Evolutionary conservation across 2,888 invertebrate genomes (phyloP).

Genomic region (Timema cristinae): DNA sequence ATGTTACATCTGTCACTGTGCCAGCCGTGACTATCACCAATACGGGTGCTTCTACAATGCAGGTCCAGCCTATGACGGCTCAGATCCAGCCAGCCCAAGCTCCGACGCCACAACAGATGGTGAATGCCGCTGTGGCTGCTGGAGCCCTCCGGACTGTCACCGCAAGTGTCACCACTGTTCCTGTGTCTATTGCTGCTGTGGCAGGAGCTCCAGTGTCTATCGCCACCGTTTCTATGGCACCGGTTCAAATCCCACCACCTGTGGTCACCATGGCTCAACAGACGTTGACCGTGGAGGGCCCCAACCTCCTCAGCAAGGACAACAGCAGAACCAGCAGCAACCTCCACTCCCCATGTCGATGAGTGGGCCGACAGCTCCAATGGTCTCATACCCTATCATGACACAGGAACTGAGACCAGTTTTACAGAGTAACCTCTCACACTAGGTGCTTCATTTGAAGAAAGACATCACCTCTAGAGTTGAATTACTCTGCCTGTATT

Average conservation of each 20-base stretch:
- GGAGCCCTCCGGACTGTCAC: constrained; percentile 53
- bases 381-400: constrained; percentile 64
- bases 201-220: constrained; percentile 56
- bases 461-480: too few relatives aligned
- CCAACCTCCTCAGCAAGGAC: constrained; percentile 40
- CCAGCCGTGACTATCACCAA: constrained; percentile 58
- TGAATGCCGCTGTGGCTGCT: constrained; percentile 44
- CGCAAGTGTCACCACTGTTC: constrained; percentile 57
- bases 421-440: constrained; percentile 36
- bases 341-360: constrained; percentile 57
- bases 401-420: constrained; percentile 50
- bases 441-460: constrained; percentile 19
- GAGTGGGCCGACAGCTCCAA: constrained; percentile 48
- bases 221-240: constrained; percentile 52
- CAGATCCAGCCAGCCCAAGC: constrained; percentile 48
- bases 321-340: constrained; percentile 37
- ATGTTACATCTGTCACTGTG: constrained; percentile 54
- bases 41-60: constrained; percentile 40
- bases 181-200: constrained; percentile 57
- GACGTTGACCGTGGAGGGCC: constrained; percentile 44
- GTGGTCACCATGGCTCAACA: constrained; percentile 57
- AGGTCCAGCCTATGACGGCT: constrained; percentile 32
- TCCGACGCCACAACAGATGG: constrained; percentile 46
- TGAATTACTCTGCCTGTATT: too few relatives aligned
- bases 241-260: constrained; percentile 53